Conservation (phyloP, 1,140 invertebrate species). For the Gonatopus flavifemur region DNA sequence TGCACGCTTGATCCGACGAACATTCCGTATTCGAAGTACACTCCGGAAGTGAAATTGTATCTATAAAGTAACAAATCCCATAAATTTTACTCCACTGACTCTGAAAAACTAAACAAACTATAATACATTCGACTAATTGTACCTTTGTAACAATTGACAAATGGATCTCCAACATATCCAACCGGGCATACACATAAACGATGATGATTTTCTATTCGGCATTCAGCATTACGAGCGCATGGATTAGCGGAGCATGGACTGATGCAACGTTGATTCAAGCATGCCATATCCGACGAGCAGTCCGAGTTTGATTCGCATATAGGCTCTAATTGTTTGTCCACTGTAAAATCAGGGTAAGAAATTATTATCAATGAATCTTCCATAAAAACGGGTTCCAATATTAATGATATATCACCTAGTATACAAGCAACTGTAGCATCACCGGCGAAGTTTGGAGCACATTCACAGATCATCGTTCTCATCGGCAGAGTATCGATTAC, state of each 20-base stretch:
- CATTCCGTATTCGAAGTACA: slow-evolving; percentile 75
- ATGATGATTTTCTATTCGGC: slow-evolving; percentile 72
- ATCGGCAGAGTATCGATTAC: slow-evolving; percentile 83
- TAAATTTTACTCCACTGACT: too few relatives aligned
- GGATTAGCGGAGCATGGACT: slow-evolving; percentile 77
- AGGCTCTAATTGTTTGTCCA: slow-evolving; percentile 53
- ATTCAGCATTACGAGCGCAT: slow-evolving; percentile 79
- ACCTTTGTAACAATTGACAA: slow-evolving; percentile 76
- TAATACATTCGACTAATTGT: slow-evolving; percentile 5
- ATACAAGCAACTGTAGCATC: slow-evolving; percentile 82
- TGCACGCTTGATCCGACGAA: slow-evolving; percentile 73
- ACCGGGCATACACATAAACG: slow-evolving; percentile 76
- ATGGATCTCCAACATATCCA: slow-evolving; percentile 77
- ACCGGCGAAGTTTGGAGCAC: slow-evolving; percentile 76
- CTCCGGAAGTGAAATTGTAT: slow-evolving; percentile 61
- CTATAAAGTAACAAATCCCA: slow-evolving; percentile 31
- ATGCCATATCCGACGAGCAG: slow-evolving; percentile 69
- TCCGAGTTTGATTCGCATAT: slow-evolving; percentile 72
- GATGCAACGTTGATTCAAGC: slow-evolving; percentile 72
- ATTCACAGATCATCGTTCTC: slow-evolving; percentile 85
- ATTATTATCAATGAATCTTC: not conserved
- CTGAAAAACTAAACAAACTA: too few relatives aligned
- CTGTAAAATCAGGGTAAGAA: slow-evolving; percentile 22
- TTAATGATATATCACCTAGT: slow-evolving; percentile 63
- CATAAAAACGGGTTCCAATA: not conserved